Percentiles rank a stretch among this genome's conserved stretches.
Evolutionary conservation across 1,140 invertebrate species (phyloP).

Genomic region (Aethina tumida): DNA sequence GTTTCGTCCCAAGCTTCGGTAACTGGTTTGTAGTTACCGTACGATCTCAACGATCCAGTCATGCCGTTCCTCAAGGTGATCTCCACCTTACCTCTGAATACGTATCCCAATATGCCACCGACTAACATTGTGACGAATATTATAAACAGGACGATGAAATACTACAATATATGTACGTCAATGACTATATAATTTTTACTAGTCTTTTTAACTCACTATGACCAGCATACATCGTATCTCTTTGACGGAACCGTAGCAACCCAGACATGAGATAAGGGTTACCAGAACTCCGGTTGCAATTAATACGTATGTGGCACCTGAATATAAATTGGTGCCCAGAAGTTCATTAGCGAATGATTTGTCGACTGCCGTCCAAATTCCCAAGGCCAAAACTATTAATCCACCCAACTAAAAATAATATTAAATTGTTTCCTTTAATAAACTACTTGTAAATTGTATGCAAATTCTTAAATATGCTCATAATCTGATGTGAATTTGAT

Average conservation of each 20-base stretch:
- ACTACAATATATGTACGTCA: too few relatives aligned
- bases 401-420: conserved; percentile 70
- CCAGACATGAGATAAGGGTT: conserved; percentile 70
- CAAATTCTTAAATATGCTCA: neutral
- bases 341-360: conserved; percentile 73
- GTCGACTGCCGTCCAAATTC: conserved; percentile 72
- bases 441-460: too few relatives aligned
- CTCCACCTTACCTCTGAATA: conserved; percentile 70
- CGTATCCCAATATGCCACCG: conserved; percentile 79
- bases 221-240: conserved; percentile 84
- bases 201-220: conserved; percentile 61
- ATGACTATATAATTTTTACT: too few relatives aligned
- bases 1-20: conserved; percentile 76
- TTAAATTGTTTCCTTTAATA: conserved; percentile 4
- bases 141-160: conserved; percentile 76
- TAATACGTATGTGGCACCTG: conserved; percentile 70
- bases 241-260: conserved; percentile 75
- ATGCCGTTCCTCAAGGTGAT: conserved; percentile 65
- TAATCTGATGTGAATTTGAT: too few relatives aligned
- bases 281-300: conserved; percentile 68
- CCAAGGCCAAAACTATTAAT: conserved; percentile 59
- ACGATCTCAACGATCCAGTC: conserved; percentile 60
- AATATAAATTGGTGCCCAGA: conserved; percentile 72
- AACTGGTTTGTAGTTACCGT: conserved; percentile 53
- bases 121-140: conserved; percentile 81